Evolutionary conservation across 1,140 invertebrate genomes (phyloP).

Genomic region (Bombus consobrinus): DNA sequence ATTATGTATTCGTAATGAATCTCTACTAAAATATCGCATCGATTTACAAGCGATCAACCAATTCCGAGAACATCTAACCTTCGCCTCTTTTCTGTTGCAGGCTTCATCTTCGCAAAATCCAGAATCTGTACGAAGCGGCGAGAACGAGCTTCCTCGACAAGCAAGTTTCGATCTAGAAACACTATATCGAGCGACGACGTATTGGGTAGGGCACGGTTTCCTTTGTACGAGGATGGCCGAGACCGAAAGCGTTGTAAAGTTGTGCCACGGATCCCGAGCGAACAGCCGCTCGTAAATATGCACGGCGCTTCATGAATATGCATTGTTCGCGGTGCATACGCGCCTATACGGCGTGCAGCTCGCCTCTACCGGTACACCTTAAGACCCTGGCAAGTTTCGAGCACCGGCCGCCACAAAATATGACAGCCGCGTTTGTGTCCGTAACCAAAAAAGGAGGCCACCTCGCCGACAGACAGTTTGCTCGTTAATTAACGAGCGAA

Average conservation of each 20-base stretch:
- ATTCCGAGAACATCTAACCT: too few species aligned
- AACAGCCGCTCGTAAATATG: constrained; percentile 71
- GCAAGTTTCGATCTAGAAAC: constrained; percentile 46
- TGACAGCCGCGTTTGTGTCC: constrained; percentile 38
- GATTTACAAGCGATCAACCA: too few species aligned
- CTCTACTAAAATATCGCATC: too few species aligned
- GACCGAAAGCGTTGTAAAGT: constrained; percentile 67
- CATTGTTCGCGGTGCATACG: constrained; percentile 65
- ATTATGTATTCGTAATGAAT: too few species aligned
- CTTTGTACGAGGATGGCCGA: constrained; percentile 56
- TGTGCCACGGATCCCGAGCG: constrained; percentile 64
- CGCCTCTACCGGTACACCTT: constrained; percentile 41
- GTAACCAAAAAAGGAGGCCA: constrained; percentile 30
- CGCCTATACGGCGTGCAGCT: constrained; percentile 40
- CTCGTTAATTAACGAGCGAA: constrained; percentile 43
- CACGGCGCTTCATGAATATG: constrained; percentile 68
- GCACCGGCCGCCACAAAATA: constrained; percentile 54
- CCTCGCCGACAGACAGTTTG: background rate
- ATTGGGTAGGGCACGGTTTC: constrained; percentile 35
- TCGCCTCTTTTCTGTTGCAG: too few species aligned
- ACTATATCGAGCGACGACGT: constrained; percentile 37
- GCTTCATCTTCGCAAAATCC: background rate
- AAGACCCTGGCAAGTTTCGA: constrained; percentile 45
- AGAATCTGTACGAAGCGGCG: background rate
- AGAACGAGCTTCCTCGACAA: background rate